Percentiles rank a stretch among this genome's conserved stretches.
phyloP scores from a whole-genome alignment of 2,113 vertebrate genomes.

The Collichthys lucidus region DNA sequence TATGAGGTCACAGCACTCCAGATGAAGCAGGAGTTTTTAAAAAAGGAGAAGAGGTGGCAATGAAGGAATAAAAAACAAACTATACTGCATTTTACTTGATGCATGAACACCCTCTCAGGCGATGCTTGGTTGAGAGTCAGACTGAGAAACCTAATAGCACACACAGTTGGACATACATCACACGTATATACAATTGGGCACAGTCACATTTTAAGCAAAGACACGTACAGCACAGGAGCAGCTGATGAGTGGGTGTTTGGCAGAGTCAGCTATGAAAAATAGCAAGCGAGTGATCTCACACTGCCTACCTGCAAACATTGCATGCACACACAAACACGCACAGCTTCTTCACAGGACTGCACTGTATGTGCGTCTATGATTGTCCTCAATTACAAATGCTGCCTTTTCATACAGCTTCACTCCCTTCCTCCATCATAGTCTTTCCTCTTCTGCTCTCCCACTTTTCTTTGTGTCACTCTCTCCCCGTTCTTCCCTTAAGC shows the following conservation, averaged over 20 bases:
- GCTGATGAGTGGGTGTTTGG: constrained; percentile 77
- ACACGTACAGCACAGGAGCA: constrained; percentile 57
- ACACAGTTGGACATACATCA: constrained; percentile 57
- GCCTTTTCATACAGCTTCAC: constrained; percentile 9
- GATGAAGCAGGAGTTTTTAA: constrained; percentile 12
- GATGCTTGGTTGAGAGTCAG: constrained; percentile 9
- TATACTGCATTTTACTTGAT: constrained; percentile 11
- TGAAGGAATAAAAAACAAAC: background rate
- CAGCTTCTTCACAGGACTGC: constrained; percentile 8
- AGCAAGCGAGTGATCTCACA: no score
- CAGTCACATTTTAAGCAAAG: constrained; percentile 50
- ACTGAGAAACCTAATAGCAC: background rate
- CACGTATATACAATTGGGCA: constrained; percentile 39
- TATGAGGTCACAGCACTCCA: constrained; percentile 3
- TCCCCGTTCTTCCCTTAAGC: background rate
- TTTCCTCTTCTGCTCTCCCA: background rate
- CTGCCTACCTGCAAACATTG: constrained; percentile 43
- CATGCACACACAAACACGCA: constrained; percentile 26
- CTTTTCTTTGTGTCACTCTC: background rate
- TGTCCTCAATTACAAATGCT: constrained; percentile 24
- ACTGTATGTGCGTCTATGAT: constrained; percentile 7
- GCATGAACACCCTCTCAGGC: constrained; percentile 16
- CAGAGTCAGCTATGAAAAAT: constrained; percentile 45
- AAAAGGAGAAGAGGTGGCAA: background rate
- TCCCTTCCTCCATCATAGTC: background rate